Evolutionary conservation across 2,113 vertebrate species (phyloP).

Genomic region (Corynorhinus townsendii): DNA sequence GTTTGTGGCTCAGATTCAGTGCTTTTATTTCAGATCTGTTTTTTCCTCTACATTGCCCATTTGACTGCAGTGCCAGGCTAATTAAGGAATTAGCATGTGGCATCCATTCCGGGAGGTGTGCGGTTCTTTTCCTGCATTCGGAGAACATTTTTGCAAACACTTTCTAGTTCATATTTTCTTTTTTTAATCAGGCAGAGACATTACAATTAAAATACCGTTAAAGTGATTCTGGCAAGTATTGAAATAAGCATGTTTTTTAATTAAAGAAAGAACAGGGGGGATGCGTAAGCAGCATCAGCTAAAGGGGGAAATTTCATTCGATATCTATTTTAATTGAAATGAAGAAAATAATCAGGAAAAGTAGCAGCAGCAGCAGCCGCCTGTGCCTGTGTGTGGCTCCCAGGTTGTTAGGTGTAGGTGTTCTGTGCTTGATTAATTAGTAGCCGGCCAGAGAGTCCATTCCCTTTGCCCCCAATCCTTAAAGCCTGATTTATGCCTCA

Average conservation of each 20-base stretch:
- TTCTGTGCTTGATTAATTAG: constrained; percentile 73
- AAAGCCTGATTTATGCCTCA: constrained; percentile 60
- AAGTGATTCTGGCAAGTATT: constrained; percentile 82
- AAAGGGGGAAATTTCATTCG: constrained; percentile 78
- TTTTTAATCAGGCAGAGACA: constrained; percentile 86
- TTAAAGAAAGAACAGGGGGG: constrained; percentile 82
- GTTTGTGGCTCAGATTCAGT: neutral
- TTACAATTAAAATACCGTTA: constrained; percentile 87
- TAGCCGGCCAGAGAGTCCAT: constrained; percentile 12
- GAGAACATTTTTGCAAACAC: constrained; percentile 58
- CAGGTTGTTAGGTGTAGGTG: constrained; percentile 61
- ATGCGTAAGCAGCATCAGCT: constrained; percentile 78
- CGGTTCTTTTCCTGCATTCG: constrained; percentile 45
- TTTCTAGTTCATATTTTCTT: constrained; percentile 85
- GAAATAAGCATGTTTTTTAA: constrained; percentile 87
- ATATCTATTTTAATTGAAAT: constrained; percentile 83
- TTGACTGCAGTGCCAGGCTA: neutral
- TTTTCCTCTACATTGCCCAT: neutral
- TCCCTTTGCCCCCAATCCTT: constrained; percentile 56
- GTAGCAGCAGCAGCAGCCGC: constrained; percentile 30
- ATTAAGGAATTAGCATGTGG: constrained; percentile 58
- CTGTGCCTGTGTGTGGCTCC: constrained; percentile 34
- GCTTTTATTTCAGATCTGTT: constrained; percentile 24
- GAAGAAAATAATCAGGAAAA: constrained; percentile 60
- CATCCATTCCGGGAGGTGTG: constrained; percentile 32